These are phyloP conservation scores for Pseudorectes ferrugineus DNA, from an alignment of 2,113 vertebrate species.

Conservation along the genomic window DNA sequence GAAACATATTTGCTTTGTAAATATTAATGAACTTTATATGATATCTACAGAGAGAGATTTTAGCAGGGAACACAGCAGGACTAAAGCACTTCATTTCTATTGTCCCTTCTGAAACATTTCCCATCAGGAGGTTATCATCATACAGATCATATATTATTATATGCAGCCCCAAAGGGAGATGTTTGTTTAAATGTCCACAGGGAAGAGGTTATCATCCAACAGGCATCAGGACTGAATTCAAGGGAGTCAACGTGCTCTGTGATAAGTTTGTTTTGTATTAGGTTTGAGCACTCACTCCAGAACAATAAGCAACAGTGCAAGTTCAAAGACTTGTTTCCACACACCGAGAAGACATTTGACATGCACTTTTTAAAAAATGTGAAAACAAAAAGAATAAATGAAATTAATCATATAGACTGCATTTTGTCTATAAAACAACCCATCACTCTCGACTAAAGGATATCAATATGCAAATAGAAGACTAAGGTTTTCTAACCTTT, in stretches of 20 bases:
- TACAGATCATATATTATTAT: background rate
- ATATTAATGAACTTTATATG: background rate
- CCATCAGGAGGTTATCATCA: background rate
- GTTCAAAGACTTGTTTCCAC: background rate
- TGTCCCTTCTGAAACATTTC: background rate
- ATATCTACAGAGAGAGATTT: background rate
- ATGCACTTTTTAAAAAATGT: background rate
- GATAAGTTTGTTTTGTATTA: background rate
- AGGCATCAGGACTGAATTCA: background rate
- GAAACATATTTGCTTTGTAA: slow-evolving; percentile 1
- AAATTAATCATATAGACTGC: background rate
- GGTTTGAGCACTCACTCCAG: background rate
- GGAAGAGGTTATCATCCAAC: background rate
- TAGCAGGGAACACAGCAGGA: background rate
- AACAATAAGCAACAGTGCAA: background rate
- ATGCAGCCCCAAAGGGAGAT: background rate
- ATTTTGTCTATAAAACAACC: background rate
- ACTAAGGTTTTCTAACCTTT: background rate
- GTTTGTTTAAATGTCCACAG: background rate
- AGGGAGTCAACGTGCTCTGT: background rate
- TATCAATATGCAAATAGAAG: background rate
- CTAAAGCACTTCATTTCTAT: background rate
- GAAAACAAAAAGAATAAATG: background rate
- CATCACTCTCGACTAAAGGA: background rate
- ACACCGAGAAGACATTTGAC: background rate